A percentile compares a stretch with the other conserved stretches of the same genome.
These are phyloP conservation scores for Pyrocephalus nanus DNA, from an alignment of 2,797 vertebrate species.

Conservation along the genomic window DNA sequence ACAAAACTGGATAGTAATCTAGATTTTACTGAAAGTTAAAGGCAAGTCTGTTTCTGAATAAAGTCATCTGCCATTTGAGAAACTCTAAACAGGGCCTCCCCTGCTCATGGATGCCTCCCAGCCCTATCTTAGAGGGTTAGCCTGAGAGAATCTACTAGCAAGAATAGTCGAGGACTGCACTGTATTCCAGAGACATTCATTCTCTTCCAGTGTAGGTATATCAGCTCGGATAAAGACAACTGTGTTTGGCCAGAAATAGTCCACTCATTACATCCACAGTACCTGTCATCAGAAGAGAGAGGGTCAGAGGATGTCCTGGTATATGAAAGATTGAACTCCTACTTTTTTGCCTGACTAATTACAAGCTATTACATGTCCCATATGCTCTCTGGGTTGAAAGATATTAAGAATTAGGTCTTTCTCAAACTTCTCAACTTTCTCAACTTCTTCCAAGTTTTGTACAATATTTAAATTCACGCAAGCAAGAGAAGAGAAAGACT, in stretches of 20 bases:
- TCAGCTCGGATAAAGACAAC: background rate
- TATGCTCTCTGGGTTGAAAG: background rate
- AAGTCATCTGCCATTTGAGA: background rate
- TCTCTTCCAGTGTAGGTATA: background rate
- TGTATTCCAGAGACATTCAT: background rate
- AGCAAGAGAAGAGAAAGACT: background rate
- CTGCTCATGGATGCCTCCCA: background rate
- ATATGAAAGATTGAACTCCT: background rate
- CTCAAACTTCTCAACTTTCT: background rate
- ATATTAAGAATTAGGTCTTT: background rate
- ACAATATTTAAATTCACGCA: background rate
- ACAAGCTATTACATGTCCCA: background rate
- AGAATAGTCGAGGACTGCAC: background rate
- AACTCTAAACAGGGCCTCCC: background rate
- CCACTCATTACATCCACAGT: background rate
- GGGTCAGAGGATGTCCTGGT: background rate
- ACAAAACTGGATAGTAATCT: background rate
- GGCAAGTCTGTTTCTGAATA: background rate
- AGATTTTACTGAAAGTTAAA: background rate
- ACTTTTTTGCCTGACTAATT: background rate
- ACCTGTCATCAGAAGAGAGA: background rate
- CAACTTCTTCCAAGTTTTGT: background rate
- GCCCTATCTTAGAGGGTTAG: background rate
- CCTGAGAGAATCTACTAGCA: background rate
- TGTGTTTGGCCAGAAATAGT: background rate